These are phyloP conservation scores for Parauchenoglanis ngamensis DNA, from an alignment of 2,797 vertebrate species.

Conservation along the genomic window DNA sequence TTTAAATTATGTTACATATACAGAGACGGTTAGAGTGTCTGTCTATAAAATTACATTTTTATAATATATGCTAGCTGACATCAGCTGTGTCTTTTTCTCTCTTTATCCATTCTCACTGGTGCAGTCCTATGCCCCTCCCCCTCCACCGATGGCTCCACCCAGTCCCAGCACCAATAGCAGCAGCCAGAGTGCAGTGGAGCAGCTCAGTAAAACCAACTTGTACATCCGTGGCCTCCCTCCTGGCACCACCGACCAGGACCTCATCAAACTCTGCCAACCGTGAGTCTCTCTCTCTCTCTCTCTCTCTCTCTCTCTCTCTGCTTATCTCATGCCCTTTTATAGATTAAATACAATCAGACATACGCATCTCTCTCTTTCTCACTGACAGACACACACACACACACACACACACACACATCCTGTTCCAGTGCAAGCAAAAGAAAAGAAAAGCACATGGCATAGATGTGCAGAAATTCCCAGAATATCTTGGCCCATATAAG, in stretches of 20 bases:
- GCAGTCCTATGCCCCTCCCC: conserved; percentile 98
- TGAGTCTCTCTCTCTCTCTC: conserved; percentile 75
- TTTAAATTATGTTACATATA: not conserved
- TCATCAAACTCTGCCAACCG: conserved; percentile 99
- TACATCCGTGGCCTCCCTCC: conserved; percentile 98
- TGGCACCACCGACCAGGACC: conserved; percentile 98
- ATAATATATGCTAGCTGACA: not conserved
- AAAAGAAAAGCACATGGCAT: conserved; percentile 30
- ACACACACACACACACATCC: conserved; percentile 24
- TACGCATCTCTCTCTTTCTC: not conserved
- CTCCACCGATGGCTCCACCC: conserved; percentile 97
- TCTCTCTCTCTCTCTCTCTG: conserved; percentile 38
- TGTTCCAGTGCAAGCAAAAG: conserved; percentile 9
- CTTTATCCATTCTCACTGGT: conserved; percentile 43
- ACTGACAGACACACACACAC: conserved; percentile 15
- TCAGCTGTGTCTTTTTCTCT: conserved; percentile 6
- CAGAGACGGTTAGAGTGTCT: not conserved
- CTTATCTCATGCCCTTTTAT: conserved; percentile 35
- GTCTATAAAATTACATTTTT: not conserved
- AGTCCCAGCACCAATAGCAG: conserved; percentile 96
- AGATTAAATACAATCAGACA: conserved; percentile 24
- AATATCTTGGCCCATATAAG: conserved; percentile 49
- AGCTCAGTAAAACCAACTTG: conserved; percentile 99
- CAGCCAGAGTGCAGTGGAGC: conserved; percentile 90
- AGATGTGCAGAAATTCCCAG: conserved; percentile 43